Conservation (phyloP, 2,113 vertebrate species). For the Butorides virescens region DNA sequence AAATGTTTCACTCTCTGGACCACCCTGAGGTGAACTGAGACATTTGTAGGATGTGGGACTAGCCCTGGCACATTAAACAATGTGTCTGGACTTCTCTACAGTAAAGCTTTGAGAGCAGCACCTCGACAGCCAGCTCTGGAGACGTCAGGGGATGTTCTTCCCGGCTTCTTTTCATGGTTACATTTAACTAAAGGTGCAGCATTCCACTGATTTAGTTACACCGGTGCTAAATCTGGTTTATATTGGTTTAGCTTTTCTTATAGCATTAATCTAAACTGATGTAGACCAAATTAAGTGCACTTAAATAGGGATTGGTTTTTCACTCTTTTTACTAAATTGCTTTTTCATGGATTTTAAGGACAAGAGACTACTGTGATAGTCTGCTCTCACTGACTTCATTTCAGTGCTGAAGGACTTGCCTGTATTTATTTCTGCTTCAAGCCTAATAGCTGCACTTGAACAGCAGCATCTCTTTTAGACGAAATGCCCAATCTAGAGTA, state of each 20-base stretch:
- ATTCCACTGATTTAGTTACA: constrained; percentile 38
- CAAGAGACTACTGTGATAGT: not conserved
- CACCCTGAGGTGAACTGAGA: not conserved
- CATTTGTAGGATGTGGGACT: not conserved
- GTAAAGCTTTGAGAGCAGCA: not conserved
- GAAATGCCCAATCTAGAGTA: not conserved
- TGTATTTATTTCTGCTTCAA: constrained; percentile 40
- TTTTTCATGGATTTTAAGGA: constrained; percentile 60
- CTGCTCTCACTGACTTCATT: constrained; percentile 11
- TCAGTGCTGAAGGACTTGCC: not conserved
- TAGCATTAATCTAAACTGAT: constrained; percentile 52
- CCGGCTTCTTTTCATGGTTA: not conserved
- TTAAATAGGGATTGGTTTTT: constrained; percentile 45
- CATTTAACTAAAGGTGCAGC: constrained; percentile 29
- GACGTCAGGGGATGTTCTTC: not conserved
- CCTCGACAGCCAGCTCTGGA: not conserved
- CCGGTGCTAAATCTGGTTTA: constrained; percentile 31
- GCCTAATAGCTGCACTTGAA: not conserved
- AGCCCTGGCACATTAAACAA: not conserved
- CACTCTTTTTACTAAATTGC: constrained; percentile 37
- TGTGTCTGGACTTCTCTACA: not conserved
- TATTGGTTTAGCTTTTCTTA: constrained; percentile 52
- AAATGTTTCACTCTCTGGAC: not conserved
- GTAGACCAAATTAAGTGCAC: constrained; percentile 38
- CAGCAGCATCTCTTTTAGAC: not conserved